A percentile compares a stretch with the other conserved stretches of the same genome.
Conservation (phyloP, 30 jellyfish, hydroid and myxozoan genomes). For the Mastigias papua region DNA sequence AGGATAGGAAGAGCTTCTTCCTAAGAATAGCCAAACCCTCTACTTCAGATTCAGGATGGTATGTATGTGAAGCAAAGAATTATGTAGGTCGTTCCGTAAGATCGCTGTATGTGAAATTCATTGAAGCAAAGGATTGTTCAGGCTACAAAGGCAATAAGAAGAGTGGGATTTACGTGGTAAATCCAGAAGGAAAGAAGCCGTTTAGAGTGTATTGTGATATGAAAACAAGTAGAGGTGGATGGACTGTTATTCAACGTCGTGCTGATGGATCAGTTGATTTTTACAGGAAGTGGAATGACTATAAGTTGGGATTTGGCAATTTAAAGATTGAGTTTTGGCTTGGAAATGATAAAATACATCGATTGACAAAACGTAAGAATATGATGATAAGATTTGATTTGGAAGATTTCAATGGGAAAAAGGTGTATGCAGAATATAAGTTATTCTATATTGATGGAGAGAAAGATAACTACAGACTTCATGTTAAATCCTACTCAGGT, state of each 20-base stretch:
- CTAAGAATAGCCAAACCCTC: background rate
- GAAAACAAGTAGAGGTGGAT: constrained; percentile 42
- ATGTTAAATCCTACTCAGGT: constrained; percentile 31
- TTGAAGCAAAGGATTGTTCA: constrained; percentile 8
- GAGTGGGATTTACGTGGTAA: constrained; percentile 20
- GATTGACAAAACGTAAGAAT: constrained; percentile 5
- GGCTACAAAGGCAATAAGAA: background rate
- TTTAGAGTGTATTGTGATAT: constrained; percentile 33
- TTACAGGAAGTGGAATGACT: constrained; percentile 22
- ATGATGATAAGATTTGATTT: constrained; percentile 48
- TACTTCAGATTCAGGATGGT: background rate
- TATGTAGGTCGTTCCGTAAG: background rate
- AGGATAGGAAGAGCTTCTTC: background rate
- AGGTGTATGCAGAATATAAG: constrained; percentile 8
- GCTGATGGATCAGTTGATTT: constrained; percentile 54
- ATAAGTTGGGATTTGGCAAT: constrained; percentile 41
- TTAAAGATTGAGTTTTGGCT: constrained; percentile 42
- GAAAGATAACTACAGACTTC: background rate
- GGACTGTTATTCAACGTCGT: constrained; percentile 69
- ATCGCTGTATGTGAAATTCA: background rate
- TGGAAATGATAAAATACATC: constrained; percentile 39
- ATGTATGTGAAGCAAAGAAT: constrained; percentile 22
- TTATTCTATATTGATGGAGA: constrained; percentile 30
- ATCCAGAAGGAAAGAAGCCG: constrained; percentile 33
- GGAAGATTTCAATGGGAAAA: constrained; percentile 28